Evolutionary conservation across 2,888 invertebrate genomes (phyloP).

Genomic region (Standfussiana lucernea): DNA sequence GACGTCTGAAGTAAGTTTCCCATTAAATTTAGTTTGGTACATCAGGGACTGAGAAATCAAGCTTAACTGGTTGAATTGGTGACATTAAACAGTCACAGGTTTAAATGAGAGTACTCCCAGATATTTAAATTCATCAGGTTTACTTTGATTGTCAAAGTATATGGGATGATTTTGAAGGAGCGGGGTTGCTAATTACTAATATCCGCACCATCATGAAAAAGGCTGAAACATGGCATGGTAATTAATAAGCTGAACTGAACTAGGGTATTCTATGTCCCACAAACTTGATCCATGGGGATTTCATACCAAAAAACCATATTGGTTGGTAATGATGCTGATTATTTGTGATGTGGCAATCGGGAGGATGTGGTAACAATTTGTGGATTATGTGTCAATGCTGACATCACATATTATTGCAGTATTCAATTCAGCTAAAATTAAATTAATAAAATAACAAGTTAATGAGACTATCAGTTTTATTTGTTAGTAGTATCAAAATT

Average conservation of each 20-base stretch:
- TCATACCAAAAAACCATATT: background rate
- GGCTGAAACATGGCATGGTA: background rate
- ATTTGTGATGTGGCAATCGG: conserved; percentile 41
- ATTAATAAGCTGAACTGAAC: background rate
- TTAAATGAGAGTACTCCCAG: conserved; percentile 9
- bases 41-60: background rate
- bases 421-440: conserved; percentile 15
- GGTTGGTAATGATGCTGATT: conserved; percentile 8
- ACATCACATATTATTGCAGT: conserved; percentile 19
- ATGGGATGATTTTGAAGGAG: background rate
- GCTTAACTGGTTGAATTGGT: background rate
- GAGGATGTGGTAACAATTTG: conserved; percentile 31
- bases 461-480: conserved; percentile 39
- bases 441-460: background rate
- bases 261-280: background rate
- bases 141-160: background rate
- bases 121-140: background rate
- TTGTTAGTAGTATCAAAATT: conserved; percentile 20
- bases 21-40: conserved; percentile 2
- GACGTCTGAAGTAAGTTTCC: conserved; percentile 89
- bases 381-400: conserved; percentile 39
- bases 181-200: background rate
- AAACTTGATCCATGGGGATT: background rate
- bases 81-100: background rate
- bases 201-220: background rate